Conservation (phyloP, 2,113 vertebrate species). For the Rallus limicola region DNA sequence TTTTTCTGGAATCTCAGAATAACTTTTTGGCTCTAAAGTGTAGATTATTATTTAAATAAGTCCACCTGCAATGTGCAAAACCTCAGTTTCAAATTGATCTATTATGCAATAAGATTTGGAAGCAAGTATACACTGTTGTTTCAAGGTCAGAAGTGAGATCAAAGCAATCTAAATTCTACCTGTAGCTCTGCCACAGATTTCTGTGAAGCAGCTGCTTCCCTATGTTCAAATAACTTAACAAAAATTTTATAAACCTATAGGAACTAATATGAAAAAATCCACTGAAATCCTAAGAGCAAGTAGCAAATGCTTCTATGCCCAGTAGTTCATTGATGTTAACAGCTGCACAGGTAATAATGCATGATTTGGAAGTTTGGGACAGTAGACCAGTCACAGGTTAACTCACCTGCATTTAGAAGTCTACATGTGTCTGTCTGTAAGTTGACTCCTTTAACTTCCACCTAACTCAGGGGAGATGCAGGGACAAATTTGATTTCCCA, state of each 20-base stretch:
- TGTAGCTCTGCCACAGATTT: background rate
- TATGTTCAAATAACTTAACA: background rate
- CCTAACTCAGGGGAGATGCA: background rate
- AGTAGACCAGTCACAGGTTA: background rate
- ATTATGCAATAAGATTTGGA: background rate
- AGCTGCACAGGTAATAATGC: background rate
- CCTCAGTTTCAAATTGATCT: background rate
- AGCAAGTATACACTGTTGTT: background rate
- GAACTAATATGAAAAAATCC: background rate
- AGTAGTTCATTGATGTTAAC: background rate
- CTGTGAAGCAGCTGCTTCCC: background rate
- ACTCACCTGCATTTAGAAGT: background rate
- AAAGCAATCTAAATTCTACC: background rate
- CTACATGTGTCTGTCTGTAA: background rate
- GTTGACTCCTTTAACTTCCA: background rate
- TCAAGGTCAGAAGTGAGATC: background rate
- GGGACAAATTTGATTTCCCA: background rate
- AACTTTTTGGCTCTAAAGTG: background rate
- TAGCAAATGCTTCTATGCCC: background rate
- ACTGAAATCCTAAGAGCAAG: background rate
- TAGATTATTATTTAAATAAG: background rate
- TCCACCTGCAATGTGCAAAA: background rate
- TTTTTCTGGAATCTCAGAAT: background rate
- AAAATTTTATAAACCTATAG: background rate
- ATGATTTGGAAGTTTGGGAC: background rate